Base-by-base conservation (phyloP, 2,113 vertebrate species). In the Xiphorhynchus elegans region DNA sequence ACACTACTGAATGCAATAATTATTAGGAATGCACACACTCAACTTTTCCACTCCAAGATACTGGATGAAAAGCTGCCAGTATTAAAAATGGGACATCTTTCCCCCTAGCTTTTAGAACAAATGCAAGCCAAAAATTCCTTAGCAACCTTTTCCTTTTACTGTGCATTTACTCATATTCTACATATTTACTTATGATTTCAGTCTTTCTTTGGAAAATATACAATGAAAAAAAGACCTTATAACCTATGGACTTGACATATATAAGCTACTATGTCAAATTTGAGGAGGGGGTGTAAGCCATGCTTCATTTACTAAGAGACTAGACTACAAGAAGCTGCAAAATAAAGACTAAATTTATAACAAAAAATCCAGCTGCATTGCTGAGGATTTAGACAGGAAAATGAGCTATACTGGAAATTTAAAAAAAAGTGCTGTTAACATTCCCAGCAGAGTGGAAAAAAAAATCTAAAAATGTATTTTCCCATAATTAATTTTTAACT, bases 1-100 rank as follows among this genome's bases (percentile, higher is more conserved):
- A 72, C 0, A 0, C 10, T 85, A 83, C 0, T n/a, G 29, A 86
- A 80, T 11, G 33, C 40, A 42, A 0, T 29, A 73, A 58, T 85
- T 83, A 69, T 33, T 67, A 90, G n/a, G 68, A 80, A 42, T 11
- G 66, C 26, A 68, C 5, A 80, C 8, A 76, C 4, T 0, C 9
- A 72, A 7, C 29, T 37, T 24, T 76, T 76, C 58, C 14, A 70
- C 24, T 85, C 72, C 29, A 58, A 69, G 13, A 55, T 55, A 70
- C 0, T n/a, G 40, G 35, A 81, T 23, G n/a, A 55, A 60, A 92
- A 90, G 31, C 23, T 90, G 33, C 7, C 59, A 75, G 17, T 55
- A 73, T n/a, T 29, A 79, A 23, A 72, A 68, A 76, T 0, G 1
- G 24, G 25, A 26, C 3, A 2, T n/a, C 29, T 58, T 35, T 11